Percentiles rank a stretch among this genome's conserved stretches.
phyloP scores from a whole-genome alignment of 2,797 vertebrate genomes.

The Peromyscus melanophrys region DNA sequence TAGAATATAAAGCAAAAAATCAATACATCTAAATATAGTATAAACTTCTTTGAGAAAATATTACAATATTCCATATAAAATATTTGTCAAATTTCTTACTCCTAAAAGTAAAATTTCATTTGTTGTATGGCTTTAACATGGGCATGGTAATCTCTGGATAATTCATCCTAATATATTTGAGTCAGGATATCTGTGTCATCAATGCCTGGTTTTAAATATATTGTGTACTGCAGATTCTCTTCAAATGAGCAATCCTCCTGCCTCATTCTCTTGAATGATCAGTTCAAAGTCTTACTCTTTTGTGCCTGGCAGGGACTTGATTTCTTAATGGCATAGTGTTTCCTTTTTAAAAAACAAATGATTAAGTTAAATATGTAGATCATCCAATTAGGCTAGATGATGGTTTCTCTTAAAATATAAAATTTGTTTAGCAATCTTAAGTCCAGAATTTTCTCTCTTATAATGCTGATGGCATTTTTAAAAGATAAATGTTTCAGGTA shows the following conservation, averaged over 20 bases:
- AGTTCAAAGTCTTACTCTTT: background rate
- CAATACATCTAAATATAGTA: conserved; percentile 88
- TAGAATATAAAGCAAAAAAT: conserved; percentile 86
- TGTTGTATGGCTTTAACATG: conserved; percentile 86
- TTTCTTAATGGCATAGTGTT: conserved; percentile 81
- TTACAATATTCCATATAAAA: conserved; percentile 88
- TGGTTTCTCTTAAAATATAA: conserved; percentile 77
- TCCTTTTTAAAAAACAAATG: conserved; percentile 86
- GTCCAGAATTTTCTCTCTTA: conserved; percentile 42
- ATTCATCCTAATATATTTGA: background rate
- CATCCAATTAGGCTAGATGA: conserved; percentile 74
- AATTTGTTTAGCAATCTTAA: conserved; percentile 57
- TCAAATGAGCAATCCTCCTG: background rate
- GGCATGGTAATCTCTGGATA: conserved; percentile 82
- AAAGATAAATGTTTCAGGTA: conserved; percentile 71
- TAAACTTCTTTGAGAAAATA: conserved; percentile 89
- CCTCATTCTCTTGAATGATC: background rate
- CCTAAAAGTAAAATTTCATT: conserved; percentile 88
- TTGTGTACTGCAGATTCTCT: background rate
- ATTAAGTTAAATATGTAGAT: conserved; percentile 77
- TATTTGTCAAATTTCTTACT: conserved; percentile 86
- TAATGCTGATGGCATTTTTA: conserved; percentile 76
- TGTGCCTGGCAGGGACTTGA: conserved; percentile 77
- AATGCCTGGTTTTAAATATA: background rate
- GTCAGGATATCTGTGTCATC: too few species aligned